Evolutionary conservation across 1,140 invertebrate species (phyloP), one percentile per base, ranked within the genome.

Genomic region (roundworm (Caenorhabditis elegans)): DNA sequence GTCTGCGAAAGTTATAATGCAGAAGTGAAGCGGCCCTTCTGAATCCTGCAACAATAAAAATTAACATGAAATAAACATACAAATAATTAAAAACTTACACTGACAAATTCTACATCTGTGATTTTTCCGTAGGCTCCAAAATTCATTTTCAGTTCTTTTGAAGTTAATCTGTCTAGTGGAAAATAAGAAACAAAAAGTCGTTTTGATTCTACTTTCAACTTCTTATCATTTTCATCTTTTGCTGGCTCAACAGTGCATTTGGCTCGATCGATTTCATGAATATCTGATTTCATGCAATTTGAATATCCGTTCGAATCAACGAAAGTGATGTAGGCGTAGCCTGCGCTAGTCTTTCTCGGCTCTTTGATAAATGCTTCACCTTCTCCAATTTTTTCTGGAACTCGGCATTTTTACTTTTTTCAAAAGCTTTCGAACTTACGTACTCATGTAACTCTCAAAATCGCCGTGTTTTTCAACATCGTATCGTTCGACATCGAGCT

Each of bases 181-280:
- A 70, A 70, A 39, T 22, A 70, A 3, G 60, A 78, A 39, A 78
- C 77, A 15, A 78, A 78, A n/a, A 78, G 49, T 36, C 48, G 26
- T 39, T 53, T 78, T n/a, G 46, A 51, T 34, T 49, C 46, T 13
- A 53, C 34, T 39, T 53, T 55, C 2, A 31, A 3, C 6, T 36
- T 31, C 13, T 24, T n/a, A 5, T 78, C n/a, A 24, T 48, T n/a
- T 17, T 78, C 49, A 10, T 49, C 48, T 55, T 78, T 78, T 19
- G 34, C 34, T 28, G 10, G 8, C 55, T 77, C 47, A 19, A 48
- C 17, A 28, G 76, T 77, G 22, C 76, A 77, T 28, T 31, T 48
- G 6, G 15, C 28, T 48, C 31, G 3, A 48, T 77, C 22, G 15
- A 48, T 77, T 28, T 77, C 46, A 26, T 70, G 60, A 39, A 43